Evolutionary conservation across 2,888 invertebrate species (phyloP).

Genomic region (Steinernema carpocapsae): DNA sequence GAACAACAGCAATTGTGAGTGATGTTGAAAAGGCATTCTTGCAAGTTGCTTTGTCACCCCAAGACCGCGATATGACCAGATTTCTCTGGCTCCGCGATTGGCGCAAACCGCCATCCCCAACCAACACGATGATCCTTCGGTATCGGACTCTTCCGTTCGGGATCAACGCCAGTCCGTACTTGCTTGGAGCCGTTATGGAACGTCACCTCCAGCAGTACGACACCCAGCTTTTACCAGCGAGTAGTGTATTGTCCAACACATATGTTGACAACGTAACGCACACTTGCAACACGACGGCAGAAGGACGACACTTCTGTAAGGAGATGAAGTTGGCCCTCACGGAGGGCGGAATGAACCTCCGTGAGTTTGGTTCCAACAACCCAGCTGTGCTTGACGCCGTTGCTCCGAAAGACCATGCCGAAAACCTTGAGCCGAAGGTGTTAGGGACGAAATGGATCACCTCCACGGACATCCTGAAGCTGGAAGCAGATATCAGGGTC

Average conservation of each 20-base stretch:
- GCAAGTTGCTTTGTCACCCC: conserved; percentile 37
- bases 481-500: background rate
- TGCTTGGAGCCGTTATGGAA: conserved; percentile 31
- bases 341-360: conserved; percentile 33
- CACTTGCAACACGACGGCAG: background rate
- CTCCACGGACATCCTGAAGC: background rate
- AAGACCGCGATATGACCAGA: conserved; percentile 44
- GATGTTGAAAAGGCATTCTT: conserved; percentile 50
- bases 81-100: conserved; percentile 45
- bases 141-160: conserved; percentile 46
- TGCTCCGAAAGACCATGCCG: background rate
- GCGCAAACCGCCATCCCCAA: conserved; percentile 17
- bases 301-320: conserved; percentile 22
- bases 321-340: conserved; percentile 29
- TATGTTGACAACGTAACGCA: conserved; percentile 41
- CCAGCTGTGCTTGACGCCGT: conserved; percentile 1
- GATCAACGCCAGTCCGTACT: conserved; percentile 42
- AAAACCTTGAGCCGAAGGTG: background rate
- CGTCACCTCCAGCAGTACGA: conserved; percentile 33
- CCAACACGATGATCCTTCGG: conserved; percentile 39
- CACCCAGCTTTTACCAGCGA: background rate
- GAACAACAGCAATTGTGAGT: conserved; percentile 23
- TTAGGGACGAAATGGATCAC: conserved; percentile 29
- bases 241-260: conserved; percentile 28
- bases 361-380: conserved; percentile 36